phyloP scores from a whole-genome alignment of 2,888 invertebrate genomes.

The Barypeithes pellucidus region DNA sequence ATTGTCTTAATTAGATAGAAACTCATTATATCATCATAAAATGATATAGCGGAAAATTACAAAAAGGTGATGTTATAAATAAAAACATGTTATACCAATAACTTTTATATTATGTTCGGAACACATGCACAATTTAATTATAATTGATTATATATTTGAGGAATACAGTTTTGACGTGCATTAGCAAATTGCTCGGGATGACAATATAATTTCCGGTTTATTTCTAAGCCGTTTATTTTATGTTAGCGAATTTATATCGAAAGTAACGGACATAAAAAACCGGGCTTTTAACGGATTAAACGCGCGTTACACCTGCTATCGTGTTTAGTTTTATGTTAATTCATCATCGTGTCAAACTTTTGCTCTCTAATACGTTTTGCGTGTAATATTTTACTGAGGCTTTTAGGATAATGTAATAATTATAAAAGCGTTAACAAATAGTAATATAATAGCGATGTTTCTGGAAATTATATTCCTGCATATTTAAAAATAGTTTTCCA shows the following conservation, averaged over 20 bases:
- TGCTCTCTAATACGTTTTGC: slow-evolving; percentile 39
- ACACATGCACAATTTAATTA: slow-evolving; percentile 16
- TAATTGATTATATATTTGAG: slow-evolving; percentile 32
- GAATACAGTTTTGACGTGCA: slow-evolving; percentile 32
- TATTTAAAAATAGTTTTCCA: too few species aligned
- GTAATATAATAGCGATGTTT: not conserved
- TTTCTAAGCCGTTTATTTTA: slow-evolving; percentile 41
- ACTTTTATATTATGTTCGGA: too few species aligned
- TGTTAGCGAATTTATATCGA: slow-evolving; percentile 47
- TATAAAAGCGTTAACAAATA: slow-evolving; percentile 31
- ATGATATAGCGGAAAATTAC: too few species aligned
- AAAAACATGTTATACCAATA: too few species aligned
- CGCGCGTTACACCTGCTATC: slow-evolving; percentile 47
- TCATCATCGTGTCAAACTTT: slow-evolving; percentile 53
- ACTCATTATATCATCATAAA: too few species aligned
- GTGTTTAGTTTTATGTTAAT: slow-evolving; percentile 50
- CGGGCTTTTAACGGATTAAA: slow-evolving; percentile 53
- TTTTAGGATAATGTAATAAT: slow-evolving; percentile 52
- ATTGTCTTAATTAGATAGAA: too few species aligned
- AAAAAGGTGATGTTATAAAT: too few species aligned
- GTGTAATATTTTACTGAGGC: slow-evolving; percentile 40
- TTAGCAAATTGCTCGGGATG: slow-evolving; percentile 52
- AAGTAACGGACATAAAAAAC: slow-evolving; percentile 36
- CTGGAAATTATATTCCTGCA: not conserved
- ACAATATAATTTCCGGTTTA: slow-evolving; percentile 45